Evolutionary conservation across 1,140 invertebrate genomes (phyloP), one percentile per base, ranked within the genome.

Genomic region (Zaprionus camerounensis): DNA sequence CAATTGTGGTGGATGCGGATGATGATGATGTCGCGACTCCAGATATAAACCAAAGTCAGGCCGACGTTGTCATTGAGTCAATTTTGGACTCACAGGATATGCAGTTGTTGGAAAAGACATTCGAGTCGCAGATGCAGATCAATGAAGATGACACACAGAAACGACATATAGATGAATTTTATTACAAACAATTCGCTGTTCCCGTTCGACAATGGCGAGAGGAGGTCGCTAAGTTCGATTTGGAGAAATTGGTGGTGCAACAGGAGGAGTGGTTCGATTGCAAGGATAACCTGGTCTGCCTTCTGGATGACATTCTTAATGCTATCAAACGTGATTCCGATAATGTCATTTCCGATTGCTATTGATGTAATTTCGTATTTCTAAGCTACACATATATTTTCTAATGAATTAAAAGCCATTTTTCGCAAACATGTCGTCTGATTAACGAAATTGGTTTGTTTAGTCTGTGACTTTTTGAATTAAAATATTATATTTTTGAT

Each of bases 261-360:
- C 94, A 94, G 71, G 93, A 92, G 34, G 93, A 94, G 6, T 96
- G 95, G 95, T 83, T 94, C 22, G 91, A 94, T 28, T 93, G 94
- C 69, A 94, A 94, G 2, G 94, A 94, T 49, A 94, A 94, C 71
- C 95, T 96, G 46, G 92, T 94, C 12, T 95, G 95, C 2, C 92
- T 96, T 2, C 81, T 96, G 17, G 95, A 96, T 78, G 96, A 96
- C 85, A 96, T 96, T 78, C 82, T 96, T 20, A 93, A 93, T 41
- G 92, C 94, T n/a, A 93, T 95, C 78, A 86, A 94, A 49, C 86
- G 91, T n/a, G 92, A 93, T 53, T 87, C 94, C 69, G 91, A 85
- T 64, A 76, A 94, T 9, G 95, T 95, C 81, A 91, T 91, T 44
- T 95, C 95, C 93, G 95, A 96, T 91, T 96, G 95, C 90, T 96